Conservation (phyloP, 2,113 vertebrate species). For the Bubo scandiacus region DNA sequence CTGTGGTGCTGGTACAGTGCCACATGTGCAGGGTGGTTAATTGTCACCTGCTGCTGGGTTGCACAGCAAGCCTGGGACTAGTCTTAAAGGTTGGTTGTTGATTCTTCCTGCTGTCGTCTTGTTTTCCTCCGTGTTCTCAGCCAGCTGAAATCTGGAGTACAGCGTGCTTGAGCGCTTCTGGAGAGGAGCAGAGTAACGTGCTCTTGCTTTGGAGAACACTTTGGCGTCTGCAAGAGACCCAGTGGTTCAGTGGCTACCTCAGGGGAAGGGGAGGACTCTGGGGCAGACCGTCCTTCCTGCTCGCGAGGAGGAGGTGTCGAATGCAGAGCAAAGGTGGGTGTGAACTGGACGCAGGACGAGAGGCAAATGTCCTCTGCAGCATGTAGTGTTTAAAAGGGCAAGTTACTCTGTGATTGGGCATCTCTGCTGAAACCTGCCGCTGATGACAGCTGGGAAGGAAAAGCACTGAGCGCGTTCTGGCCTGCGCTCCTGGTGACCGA, state of each 20-base stretch:
- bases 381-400: not conserved
- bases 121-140: not conserved
- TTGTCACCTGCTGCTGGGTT: not conserved
- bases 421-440: not conserved
- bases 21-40: too few relatives aligned
- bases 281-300: not conserved
- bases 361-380: not conserved
- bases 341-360: not conserved
- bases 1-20: not conserved
- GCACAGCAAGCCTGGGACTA: not conserved
- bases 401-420: not conserved
- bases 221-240: rapidly evolving
- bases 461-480: rapidly evolving
- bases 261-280: not conserved
- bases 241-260: not conserved
- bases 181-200: rapidly evolving
- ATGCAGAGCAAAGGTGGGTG: not conserved
- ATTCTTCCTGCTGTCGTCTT: not conserved
- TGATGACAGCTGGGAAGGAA: not conserved
- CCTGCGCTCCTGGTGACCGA: not conserved
- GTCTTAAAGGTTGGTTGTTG: not conserved
- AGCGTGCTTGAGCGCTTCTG: rapidly evolving
- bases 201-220: not conserved
- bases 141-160: not conserved
- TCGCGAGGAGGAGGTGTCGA: not conserved